These are phyloP conservation scores for Acanthaster planci DNA, from an alignment of 35 echinoderm and acorn worm species.

Conservation along the genomic window DNA sequence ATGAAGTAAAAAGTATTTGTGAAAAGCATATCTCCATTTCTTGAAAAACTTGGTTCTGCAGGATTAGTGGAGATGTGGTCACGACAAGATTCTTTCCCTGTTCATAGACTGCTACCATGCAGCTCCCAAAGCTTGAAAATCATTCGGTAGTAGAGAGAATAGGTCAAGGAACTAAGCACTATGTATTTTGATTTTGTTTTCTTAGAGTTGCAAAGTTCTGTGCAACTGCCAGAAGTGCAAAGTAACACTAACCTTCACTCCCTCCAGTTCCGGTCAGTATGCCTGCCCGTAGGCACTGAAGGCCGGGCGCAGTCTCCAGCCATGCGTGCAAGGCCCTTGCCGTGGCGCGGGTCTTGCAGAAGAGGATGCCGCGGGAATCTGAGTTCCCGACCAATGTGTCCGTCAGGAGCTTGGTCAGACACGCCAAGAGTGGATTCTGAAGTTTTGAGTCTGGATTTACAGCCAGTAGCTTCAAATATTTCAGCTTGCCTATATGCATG, in stretches of 20 bases:
- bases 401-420: constrained; percentile 25
- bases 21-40: too few relatives aligned
- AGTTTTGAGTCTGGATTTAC: constrained; percentile 8
- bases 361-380: constrained; percentile 49
- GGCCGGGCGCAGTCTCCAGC: constrained; percentile 44
- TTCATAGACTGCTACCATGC: too few relatives aligned
- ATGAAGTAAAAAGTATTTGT: too few relatives aligned
- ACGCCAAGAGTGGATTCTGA: constrained; percentile 56
- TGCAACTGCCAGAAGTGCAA: too few relatives aligned
- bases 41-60: too few relatives aligned
- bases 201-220: too few relatives aligned
- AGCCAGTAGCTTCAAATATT: constrained; percentile 10
- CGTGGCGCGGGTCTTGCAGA: constrained; percentile 62
- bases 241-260: constrained; percentile 15
- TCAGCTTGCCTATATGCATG: background rate
- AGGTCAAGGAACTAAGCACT: too few relatives aligned
- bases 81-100: too few relatives aligned
- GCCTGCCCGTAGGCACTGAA: constrained; percentile 44
- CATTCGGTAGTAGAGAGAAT: too few relatives aligned
- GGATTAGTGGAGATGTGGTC: too few relatives aligned
- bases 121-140: too few relatives aligned
- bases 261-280: constrained; percentile 55
- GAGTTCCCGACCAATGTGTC: constrained; percentile 27
- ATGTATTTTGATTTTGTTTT: too few relatives aligned
- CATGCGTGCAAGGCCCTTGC: constrained; percentile 46